phyloP scores from a whole-genome alignment of 2,113 vertebrate genomes.

The Gasterosteus aculeatus region DNA sequence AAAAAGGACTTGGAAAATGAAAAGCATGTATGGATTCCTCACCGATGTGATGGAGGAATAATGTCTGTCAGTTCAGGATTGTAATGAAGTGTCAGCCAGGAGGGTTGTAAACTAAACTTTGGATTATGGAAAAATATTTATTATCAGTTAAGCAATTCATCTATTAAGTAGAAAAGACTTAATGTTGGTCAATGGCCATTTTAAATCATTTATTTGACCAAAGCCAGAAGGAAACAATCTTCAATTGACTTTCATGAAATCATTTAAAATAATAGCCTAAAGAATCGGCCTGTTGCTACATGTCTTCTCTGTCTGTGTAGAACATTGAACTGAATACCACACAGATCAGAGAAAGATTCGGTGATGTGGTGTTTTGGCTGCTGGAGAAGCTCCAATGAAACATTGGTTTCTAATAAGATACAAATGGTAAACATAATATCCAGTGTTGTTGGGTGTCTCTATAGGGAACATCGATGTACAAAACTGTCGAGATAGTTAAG shows the following conservation, averaged over 20 bases:
- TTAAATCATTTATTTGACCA: not conserved
- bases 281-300: not conserved
- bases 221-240: not conserved
- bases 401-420: not conserved
- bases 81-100: not conserved
- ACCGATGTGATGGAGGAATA: not conserved
- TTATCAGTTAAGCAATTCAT: not conserved
- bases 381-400: not conserved
- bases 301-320: not conserved
- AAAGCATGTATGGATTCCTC: not conserved
- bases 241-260: not conserved
- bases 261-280: not conserved
- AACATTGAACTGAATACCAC: not conserved
- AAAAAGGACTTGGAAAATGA: conserved; percentile 2
- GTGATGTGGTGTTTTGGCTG: not conserved
- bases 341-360: not conserved
- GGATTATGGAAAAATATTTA: not conserved
- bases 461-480: not conserved
- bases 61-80: not conserved
- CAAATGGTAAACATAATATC: not conserved
- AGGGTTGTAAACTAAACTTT: not conserved
- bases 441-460: not conserved
- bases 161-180: not conserved
- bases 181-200: too few species aligned
- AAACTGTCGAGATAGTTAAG: not conserved